Evolutionary conservation across 2,888 invertebrate species (phyloP), one percentile per base, ranked within the genome.

Genomic region (Phrixothrix hirtus): DNA sequence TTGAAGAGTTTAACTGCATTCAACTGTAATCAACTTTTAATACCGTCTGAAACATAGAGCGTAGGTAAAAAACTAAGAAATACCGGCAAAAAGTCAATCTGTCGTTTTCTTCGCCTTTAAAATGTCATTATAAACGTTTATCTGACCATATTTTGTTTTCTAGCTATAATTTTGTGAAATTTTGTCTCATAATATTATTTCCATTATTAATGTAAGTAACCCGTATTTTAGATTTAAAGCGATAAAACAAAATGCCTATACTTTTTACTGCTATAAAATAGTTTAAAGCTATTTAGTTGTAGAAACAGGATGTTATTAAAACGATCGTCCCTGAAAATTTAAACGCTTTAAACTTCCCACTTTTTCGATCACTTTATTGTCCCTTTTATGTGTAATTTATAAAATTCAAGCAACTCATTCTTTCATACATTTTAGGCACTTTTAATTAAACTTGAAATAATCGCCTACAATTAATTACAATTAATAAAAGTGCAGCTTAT

Each of bases 51-150:
- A 49, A 37, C 30, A 10, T 37, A 27, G 13, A 16, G 10, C 10
- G 37, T 16, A 41, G 25, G 26, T 13, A 37, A 44, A 52, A 49
- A 36, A 58, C 42, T 27, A 21, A 15, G 37, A 41, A 42, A 29
- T 25, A 16, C 26, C 21, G 25, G 44, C 26, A 51, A 51, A 51
- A 55, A 51, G 31, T 14, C 34, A 41, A 36, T 36, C 50, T 44
- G 45, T 42, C 42, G 47, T 51, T 57, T 47, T 53, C 47, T 58
- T 44, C 53, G 47, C 47, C 53, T 60, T 60, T 57, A 58, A 60
- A 60, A 58, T 59, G 58, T 59, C 60, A 60, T 60, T 60, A 60
- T 47, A 55, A 50, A 26, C 55, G 53, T 59, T 60, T 60, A 60
- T 52, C 51, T 29, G 51, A 31, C 50, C 50, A 44, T 43, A 50